Base-by-base conservation (phyloP, 2,888 invertebrate genomes). In the Podabrus alpinus region DNA sequence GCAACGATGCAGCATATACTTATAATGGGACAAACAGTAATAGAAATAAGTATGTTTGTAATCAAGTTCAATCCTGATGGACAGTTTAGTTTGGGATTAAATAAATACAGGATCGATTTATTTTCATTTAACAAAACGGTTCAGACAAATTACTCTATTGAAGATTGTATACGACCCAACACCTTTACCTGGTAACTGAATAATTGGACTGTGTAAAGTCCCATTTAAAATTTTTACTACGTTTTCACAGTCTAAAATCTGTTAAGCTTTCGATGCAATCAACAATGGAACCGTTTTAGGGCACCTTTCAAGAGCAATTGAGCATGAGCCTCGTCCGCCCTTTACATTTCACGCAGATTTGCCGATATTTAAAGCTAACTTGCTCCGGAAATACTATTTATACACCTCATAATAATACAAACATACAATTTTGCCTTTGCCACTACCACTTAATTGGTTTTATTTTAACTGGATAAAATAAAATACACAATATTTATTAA, bases 291-390 rank as follows among this genome's bases (percentile, higher is more conserved):
- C 67, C 72, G 73, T 73, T 76, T 73, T 69, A 78, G 77, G 73
- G 74, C 78, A 80, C 80, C 80, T 83, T 86, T 85, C 82, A 81
- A 80, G 79, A 84, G 85, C 85, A 86, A 86, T 86, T 86, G 86
- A 86, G 85, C 86, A 84, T 85, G 84, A 84, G 81, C 80, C 80
- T 79, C 80, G 81, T 83, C 84, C 86, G 85, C 85, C 86, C 85
- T 85, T 84, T 82, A 84, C 82, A 86, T 86, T 86, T 86, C 85
- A 86, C 86, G 86, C 84, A 82, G 86, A 86, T 86, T 86, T 86
- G 83, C 84, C 82, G 85, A 85, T 84, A 82, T 86, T 85, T 86
- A 85, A 72, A 77, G 45, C 70, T 66, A 74, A 68, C 68, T 77
- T 74, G 72, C 69, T 59, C 77, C 74, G 74, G 74, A 74, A 77